A percentile compares a stretch with the other conserved stretches of the same genome.
phyloP scores from a whole-genome alignment of 2,888 invertebrate genomes.

The Orthosia cruda region DNA sequence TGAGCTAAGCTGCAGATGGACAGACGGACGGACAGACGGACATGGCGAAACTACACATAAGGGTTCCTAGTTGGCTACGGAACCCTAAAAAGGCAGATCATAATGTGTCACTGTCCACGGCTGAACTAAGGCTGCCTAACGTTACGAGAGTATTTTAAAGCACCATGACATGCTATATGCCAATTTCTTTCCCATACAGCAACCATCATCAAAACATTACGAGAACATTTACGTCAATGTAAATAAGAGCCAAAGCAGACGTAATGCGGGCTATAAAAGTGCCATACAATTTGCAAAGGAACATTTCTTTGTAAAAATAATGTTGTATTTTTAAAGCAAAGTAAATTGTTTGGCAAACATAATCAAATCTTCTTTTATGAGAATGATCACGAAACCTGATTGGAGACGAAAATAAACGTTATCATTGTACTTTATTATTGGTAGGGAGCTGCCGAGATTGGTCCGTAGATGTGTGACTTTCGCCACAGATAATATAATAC shows the following conservation, averaged over 20 bases:
- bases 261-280: slow-evolving; percentile 26
- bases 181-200: not conserved
- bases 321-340: slow-evolving; percentile 35
- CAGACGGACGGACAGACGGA: no score
- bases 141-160: not conserved
- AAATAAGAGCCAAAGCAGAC: slow-evolving; percentile 33
- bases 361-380: slow-evolving; percentile 36
- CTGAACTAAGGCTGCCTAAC: no score
- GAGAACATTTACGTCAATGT: slow-evolving; percentile 18
- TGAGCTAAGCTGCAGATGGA: no score
- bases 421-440: not conserved
- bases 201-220: not conserved
- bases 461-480: no score
- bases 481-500: no score
- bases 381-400: slow-evolving; percentile 20
- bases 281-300: slow-evolving; percentile 38
- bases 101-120: no score
- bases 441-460: no score
- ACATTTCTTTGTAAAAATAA: slow-evolving; percentile 27
- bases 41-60: no score
- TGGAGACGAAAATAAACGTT: slow-evolving; percentile 4
- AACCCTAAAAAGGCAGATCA: no score
- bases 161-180: not conserved
- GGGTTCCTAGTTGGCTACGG: no score
- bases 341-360: slow-evolving; percentile 49